Percentiles rank a stretch among this genome's conserved stretches.
Conservation (phyloP, 1,140 invertebrate species). For the Brachionus rotundiformis region DNA sequence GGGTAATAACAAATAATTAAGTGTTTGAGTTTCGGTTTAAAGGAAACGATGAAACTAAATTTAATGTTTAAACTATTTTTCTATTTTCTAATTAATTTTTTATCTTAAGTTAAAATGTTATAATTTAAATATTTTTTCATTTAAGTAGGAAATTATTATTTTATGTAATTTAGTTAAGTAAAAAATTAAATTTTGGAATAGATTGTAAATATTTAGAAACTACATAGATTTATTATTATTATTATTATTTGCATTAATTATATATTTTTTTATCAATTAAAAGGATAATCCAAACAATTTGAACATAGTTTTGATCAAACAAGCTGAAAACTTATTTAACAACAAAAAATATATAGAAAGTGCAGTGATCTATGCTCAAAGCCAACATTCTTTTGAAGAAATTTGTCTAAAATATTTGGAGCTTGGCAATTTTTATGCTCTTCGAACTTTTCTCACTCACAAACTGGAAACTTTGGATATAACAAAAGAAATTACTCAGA, state of each 20-base stretch:
- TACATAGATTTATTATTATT: too few relatives aligned
- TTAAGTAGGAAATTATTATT: too few relatives aligned
- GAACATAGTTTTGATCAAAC: conserved; percentile 80
- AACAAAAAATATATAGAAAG: conserved; percentile 77
- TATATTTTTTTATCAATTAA: conserved; percentile 62
- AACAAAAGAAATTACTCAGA: conserved; percentile 69
- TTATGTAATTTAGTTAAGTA: too few relatives aligned
- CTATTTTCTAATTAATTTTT: too few relatives aligned
- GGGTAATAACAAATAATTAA: conserved; percentile 55
- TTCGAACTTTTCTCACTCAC: conserved; percentile 80
- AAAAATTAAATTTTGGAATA: too few relatives aligned
- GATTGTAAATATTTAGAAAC: too few relatives aligned
- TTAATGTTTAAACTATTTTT: too few relatives aligned
- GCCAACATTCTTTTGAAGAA: conserved; percentile 88
- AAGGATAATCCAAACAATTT: conserved; percentile 75
- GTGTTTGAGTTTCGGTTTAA: not conserved
- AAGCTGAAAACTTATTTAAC: conserved; percentile 83
- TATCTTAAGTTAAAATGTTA: too few relatives aligned
- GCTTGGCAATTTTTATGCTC: conserved; percentile 76
- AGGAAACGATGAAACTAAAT: too few relatives aligned
- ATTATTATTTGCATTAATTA: not conserved
- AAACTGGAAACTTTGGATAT: conserved; percentile 58
- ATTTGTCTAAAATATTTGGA: conserved; percentile 87
- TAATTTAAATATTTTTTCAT: too few relatives aligned
- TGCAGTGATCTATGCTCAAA: conserved; percentile 82